These are phyloP conservation scores for Meliscaeva auricollis DNA, from an alignment of 2,888 invertebrate genomes.

Conservation along the genomic window DNA sequence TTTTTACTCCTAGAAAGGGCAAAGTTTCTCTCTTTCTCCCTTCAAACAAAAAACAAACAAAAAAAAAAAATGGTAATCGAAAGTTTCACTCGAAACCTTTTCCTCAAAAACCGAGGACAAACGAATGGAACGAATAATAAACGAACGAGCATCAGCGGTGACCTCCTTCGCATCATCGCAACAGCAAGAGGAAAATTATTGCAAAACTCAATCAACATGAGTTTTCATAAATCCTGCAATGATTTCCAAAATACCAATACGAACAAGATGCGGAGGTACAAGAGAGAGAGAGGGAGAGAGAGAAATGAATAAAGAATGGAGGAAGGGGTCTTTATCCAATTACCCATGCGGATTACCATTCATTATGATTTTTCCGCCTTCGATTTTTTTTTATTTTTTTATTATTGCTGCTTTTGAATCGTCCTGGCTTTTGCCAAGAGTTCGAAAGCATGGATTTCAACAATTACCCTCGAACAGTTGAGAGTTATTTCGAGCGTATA, in stretches of 20 bases:
- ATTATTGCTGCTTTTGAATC: not conserved
- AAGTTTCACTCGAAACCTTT: slow-evolving; percentile 51
- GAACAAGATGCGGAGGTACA: not conserved
- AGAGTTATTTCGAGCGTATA: slow-evolving; percentile 55
- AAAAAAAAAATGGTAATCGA: slow-evolving; percentile 62
- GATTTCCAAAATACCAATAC: slow-evolving; percentile 55
- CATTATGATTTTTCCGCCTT: slow-evolving; percentile 61
- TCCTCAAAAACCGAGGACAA: not conserved
- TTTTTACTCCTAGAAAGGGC: slow-evolving; percentile 63
- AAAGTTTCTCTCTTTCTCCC: slow-evolving; percentile 52
- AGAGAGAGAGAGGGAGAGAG: not conserved
- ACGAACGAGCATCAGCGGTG: not conserved
- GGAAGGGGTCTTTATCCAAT: slow-evolving; percentile 52
- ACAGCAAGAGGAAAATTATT: slow-evolving; percentile 53
- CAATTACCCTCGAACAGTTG: slow-evolving; percentile 53
- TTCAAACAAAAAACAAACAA: not conserved
- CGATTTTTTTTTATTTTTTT: not conserved
- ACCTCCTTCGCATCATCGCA: slow-evolving; percentile 36
- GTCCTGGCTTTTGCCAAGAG: slow-evolving; percentile 49
- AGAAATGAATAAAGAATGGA: not conserved
- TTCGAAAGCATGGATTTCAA: slow-evolving; percentile 47
- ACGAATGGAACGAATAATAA: not conserved
- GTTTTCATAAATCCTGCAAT: slow-evolving; percentile 74
- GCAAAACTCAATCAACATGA: slow-evolving; percentile 75
- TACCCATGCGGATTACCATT: slow-evolving; percentile 73